A percentile compares a stretch with the other conserved stretches of the same genome.
Conservation (phyloP, 2,797 vertebrate genomes). For the Microhierax caerulescens region DNA sequence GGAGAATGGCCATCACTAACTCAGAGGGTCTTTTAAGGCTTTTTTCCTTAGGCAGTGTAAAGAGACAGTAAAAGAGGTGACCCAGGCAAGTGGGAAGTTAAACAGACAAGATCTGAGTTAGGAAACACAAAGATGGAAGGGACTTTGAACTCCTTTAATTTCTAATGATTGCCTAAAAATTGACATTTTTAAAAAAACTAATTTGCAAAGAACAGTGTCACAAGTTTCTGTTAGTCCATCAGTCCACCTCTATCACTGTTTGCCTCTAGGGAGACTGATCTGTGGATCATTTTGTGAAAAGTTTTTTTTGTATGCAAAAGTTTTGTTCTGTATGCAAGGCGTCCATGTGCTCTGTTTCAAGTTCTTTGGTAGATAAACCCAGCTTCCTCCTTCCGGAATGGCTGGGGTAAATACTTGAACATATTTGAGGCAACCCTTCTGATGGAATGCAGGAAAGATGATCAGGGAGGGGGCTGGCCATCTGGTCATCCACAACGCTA, state of each 20-base stretch:
- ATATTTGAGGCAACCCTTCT: not conserved
- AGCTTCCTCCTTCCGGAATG: not conserved
- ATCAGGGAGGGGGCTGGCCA: not conserved
- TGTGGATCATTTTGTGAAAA: not conserved
- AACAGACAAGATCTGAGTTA: not conserved
- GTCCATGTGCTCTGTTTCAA: not conserved
- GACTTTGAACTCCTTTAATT: not conserved
- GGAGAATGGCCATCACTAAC: not conserved
- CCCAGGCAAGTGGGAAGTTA: not conserved
- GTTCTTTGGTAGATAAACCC: not conserved
- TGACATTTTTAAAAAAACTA: not conserved
- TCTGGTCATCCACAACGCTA: not conserved
- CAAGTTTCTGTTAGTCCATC: not conserved
- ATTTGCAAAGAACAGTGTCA: not conserved
- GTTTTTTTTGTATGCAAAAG: not conserved
- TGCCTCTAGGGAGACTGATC: not conserved
- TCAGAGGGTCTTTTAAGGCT: not conserved
- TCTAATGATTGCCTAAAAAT: not conserved
- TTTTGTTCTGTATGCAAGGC: not conserved
- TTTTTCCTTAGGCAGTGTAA: not conserved
- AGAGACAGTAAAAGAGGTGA: not conserved
- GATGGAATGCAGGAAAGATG: not conserved
- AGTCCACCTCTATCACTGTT: not conserved
- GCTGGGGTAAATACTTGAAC: not conserved
- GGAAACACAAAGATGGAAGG: not conserved